These are phyloP conservation scores for Calephelis perditalis DNA, from an alignment of 2,888 invertebrate species.

Conservation along the genomic window DNA sequence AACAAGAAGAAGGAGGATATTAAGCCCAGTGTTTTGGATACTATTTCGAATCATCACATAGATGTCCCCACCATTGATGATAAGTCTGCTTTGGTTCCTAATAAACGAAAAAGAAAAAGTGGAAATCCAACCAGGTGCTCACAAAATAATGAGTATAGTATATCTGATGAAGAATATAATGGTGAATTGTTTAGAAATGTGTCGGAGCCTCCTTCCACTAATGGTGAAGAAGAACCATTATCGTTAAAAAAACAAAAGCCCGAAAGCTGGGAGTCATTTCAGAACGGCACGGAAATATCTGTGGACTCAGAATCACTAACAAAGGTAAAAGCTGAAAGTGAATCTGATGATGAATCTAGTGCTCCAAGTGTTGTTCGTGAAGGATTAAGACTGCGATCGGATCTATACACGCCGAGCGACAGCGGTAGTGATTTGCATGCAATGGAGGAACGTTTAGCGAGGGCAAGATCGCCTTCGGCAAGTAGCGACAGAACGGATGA, in stretches of 20 bases:
- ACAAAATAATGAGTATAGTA: conserved; percentile 67
- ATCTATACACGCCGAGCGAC: conserved; percentile 72
- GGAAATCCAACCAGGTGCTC: conserved; percentile 90
- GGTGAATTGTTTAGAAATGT: conserved; percentile 66
- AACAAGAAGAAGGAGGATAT: conserved; percentile 81
- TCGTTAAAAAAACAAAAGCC: conserved; percentile 71
- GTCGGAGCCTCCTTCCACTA: conserved; percentile 59
- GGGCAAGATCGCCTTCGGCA: conserved; percentile 71
- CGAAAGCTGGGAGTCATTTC: conserved; percentile 66
- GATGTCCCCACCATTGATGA: conserved; percentile 65
- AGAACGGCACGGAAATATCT: conserved; percentile 60
- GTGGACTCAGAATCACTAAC: conserved; percentile 61
- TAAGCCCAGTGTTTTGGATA: conserved; percentile 57
- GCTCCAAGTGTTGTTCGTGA: conserved; percentile 70
- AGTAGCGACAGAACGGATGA: conserved; percentile 66
- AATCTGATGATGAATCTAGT: conserved; percentile 70
- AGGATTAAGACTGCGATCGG: conserved; percentile 64
- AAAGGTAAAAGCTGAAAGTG: conserved; percentile 71
- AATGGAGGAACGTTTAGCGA: conserved; percentile 69
- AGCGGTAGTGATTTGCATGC: conserved; percentile 72
- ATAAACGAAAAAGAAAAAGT: conserved; percentile 87
- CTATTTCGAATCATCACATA: conserved; percentile 37
- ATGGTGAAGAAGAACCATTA: conserved; percentile 62
- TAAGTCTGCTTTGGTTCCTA: conserved; percentile 74
- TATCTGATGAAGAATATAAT: conserved; percentile 69